These are phyloP conservation scores for Leucozona laternaria DNA, from an alignment of 2,888 invertebrate species.

Conservation along the genomic window DNA sequence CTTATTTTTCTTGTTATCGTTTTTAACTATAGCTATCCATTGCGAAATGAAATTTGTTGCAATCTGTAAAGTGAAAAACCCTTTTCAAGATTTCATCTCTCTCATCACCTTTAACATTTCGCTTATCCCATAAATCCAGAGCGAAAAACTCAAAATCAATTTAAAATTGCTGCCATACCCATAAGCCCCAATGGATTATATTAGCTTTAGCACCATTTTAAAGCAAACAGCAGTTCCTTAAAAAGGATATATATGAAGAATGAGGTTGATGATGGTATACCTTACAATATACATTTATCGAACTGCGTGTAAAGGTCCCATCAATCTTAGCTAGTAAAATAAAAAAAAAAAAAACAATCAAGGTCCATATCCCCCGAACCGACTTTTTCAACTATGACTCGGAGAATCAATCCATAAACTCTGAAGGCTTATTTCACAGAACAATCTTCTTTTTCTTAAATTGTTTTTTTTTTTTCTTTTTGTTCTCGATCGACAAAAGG, in stretches of 20 bases:
- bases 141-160: conserved; percentile 41
- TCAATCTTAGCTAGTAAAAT: conserved; percentile 55
- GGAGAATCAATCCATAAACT: conserved; percentile 47
- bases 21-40: not conserved
- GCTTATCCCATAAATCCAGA: conserved; percentile 25
- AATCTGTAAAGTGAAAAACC: conserved; percentile 5
- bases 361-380: conserved; percentile 6
- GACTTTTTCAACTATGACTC: conserved; percentile 48
- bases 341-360: conserved; percentile 26
- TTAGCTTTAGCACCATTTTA: conserved; percentile 25
- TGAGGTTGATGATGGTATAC: conserved; percentile 1
- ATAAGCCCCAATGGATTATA: conserved; percentile 29
- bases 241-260: not conserved
- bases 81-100: conserved; percentile 25
- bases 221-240: conserved; percentile 1
- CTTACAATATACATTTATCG: conserved; percentile 4
- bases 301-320: conserved; percentile 57
- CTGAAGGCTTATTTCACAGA: conserved; percentile 30
- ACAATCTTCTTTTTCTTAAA: conserved; percentile 35
- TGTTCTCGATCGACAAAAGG: conserved; percentile 17
- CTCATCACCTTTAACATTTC: conserved; percentile 20
- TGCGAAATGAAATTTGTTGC: not conserved
- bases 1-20: not conserved
- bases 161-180: conserved; percentile 22
- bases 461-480: not conserved